Base-by-base conservation (phyloP, 92 coral and sea anemone species). In the Epizoanthus ramosus region DNA sequence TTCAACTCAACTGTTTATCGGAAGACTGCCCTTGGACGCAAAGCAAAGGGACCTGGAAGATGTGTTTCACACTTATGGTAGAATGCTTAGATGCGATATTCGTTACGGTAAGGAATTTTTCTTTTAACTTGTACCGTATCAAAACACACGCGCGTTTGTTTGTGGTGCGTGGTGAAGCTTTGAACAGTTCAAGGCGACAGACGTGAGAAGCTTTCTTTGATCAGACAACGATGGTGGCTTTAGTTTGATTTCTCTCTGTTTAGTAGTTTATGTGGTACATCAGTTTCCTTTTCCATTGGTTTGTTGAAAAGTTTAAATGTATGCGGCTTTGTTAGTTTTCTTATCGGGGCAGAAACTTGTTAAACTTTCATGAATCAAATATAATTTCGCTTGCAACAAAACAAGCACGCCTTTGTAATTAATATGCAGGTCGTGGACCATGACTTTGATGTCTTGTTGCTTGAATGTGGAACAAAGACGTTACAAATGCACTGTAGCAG, bases 11-110 rank as follows among this genome's bases (percentile, higher is more conserved):
- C 79, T 88, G 89, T 88, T 88, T 77, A 80, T 88, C n/a, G 92
- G 92, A 73, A 88, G 92, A 88, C 86, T 88, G 24, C 87, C 92
- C 25, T 79, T 85, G 83, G 92, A 88, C 54, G 87, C 92, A 18
- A 88, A 81, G 70, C 89, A 75, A 67, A 82, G 85, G 54, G 92
- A 88, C 85, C 41, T 88, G 65, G 92, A 88, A 79, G 80, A 75
- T 76, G 89, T 88, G 21, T 88, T 88, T 52, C 87, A 84, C 83
- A 84, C 64, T 25, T 88, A 88, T 74, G 92, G 92, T 3, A 85
- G 83, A 83, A 81, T 88, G 57, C 59, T 81, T 37, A 88, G 92
- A 74, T 88, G 92, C 69, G 92, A 88, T 45, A 74, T 88, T 59
- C 81, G 87, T 73, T 83, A 84, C 61, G 92, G 92, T 88, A 50